A percentile compares a stretch with the other conserved stretches of the same genome.
phyloP scores from a whole-genome alignment of 2,888 invertebrate species.

The Crossocerus cetratus region DNA sequence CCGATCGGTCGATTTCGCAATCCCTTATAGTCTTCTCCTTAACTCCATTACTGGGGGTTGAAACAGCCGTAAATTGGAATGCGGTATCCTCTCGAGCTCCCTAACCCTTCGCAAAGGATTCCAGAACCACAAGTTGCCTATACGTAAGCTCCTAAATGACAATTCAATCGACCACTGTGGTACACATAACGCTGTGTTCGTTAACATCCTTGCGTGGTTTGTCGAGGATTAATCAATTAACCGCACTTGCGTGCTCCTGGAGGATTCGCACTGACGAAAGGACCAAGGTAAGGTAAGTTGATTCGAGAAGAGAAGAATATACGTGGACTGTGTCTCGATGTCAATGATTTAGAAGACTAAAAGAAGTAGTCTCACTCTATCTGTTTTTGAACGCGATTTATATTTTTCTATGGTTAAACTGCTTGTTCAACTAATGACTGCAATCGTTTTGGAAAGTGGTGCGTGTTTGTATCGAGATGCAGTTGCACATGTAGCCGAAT shows the following conservation, averaged over 20 bases:
- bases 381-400: no score
- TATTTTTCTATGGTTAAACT: no score
- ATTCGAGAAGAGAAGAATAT: slow-evolving; percentile 2
- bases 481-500: no score
- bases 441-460: no score
- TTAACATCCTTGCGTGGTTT: slow-evolving; percentile 36
- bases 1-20: slow-evolving; percentile 22
- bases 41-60: background rate
- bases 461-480: no score
- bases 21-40: background rate
- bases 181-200: slow-evolving; percentile 32
- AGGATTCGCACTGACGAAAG: background rate
- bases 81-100: background rate
- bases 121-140: background rate
- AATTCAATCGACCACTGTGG: background rate
- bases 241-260: slow-evolving; percentile 56
- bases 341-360: slow-evolving; percentile 10
- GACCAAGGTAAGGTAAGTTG: slow-evolving; percentile 49
- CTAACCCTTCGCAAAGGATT: background rate
- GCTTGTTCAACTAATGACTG: no score
- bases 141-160: background rate
- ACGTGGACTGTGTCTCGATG: slow-evolving; percentile 12
- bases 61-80: background rate
- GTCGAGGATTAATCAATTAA: slow-evolving; percentile 61
- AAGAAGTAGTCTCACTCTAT: background rate